Conservation (phyloP, 92 coral and sea anemone species). For the Galaxea fascicularis region DNA sequence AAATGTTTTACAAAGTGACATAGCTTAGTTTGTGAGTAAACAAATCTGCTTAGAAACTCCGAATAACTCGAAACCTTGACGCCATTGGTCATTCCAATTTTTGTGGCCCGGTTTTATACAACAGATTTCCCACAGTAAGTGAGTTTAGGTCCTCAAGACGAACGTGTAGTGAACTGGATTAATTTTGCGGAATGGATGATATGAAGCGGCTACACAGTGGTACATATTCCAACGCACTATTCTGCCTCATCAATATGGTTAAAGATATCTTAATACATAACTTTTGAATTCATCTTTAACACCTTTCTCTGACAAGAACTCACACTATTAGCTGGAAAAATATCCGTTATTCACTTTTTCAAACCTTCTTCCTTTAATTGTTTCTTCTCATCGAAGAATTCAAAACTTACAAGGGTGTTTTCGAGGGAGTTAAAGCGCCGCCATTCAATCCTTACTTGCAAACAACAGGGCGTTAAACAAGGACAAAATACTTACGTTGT, state of each 20-base stretch:
- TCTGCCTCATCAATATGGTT: background rate
- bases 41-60: background rate
- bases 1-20: background rate
- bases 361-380: too few relatives aligned
- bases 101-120: background rate
- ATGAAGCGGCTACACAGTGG: background rate
- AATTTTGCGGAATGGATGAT: background rate
- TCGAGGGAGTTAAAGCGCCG: background rate
- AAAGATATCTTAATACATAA: too few relatives aligned
- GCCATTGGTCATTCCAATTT: background rate
- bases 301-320: too few relatives aligned
- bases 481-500: slow-evolving; percentile 21
- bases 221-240: background rate
- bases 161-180: background rate
- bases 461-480: background rate
- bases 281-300: too few relatives aligned
- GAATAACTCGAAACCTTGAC: background rate
- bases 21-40: slow-evolving; percentile 28
- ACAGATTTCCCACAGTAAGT: too few relatives aligned
- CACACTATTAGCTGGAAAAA: too few relatives aligned
- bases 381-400: background rate
- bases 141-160: background rate
- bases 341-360: too few relatives aligned
- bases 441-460: background rate
- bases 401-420: background rate